Conservation (phyloP, 2,888 invertebrate genomes). For the Tholera decimalis region DNA sequence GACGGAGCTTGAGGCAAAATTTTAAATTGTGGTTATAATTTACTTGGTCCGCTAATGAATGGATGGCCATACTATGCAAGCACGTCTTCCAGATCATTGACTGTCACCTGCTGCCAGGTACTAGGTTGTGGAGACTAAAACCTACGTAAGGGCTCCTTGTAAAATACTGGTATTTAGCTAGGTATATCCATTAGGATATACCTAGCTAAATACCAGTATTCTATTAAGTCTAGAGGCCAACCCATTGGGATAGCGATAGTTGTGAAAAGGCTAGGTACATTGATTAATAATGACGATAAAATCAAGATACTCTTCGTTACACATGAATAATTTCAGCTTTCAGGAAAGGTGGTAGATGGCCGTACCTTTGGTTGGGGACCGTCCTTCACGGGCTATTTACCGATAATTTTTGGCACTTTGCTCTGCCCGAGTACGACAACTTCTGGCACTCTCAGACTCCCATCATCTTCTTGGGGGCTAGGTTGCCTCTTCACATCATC, state of each 20-base stretch:
- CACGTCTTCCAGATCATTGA: too few species aligned
- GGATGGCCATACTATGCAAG: too few species aligned
- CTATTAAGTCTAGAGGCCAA: not conserved
- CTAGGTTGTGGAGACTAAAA: too few species aligned
- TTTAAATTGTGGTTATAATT: too few species aligned
- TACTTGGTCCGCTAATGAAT: too few species aligned
- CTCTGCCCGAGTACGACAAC: slow-evolving; percentile 94
- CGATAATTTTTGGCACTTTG: slow-evolving; percentile 94
- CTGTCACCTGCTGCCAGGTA: too few species aligned
- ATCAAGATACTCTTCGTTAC: not conserved
- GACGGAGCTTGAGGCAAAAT: too few species aligned
- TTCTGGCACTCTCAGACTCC: slow-evolving; percentile 96
- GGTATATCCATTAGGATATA: too few species aligned
- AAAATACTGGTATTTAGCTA: too few species aligned
- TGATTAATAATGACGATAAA: not conserved
- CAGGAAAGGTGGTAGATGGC: slow-evolving; percentile 93
- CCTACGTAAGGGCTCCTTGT: too few species aligned
- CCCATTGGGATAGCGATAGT: not conserved
- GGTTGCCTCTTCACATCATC: slow-evolving; percentile 94
- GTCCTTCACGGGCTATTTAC: slow-evolving; percentile 93
- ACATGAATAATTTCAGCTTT: slow-evolving; percentile 83
- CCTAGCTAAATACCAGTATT: too few species aligned
- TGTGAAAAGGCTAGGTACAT: not conserved
- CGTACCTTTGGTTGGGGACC: slow-evolving; percentile 94
- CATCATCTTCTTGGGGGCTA: slow-evolving; percentile 93